A percentile compares a stretch with the other conserved stretches of the same genome.
These are phyloP conservation scores for Lateolabrax maculatus DNA, from an alignment of 2,797 vertebrate genomes.

Conservation along the genomic window DNA sequence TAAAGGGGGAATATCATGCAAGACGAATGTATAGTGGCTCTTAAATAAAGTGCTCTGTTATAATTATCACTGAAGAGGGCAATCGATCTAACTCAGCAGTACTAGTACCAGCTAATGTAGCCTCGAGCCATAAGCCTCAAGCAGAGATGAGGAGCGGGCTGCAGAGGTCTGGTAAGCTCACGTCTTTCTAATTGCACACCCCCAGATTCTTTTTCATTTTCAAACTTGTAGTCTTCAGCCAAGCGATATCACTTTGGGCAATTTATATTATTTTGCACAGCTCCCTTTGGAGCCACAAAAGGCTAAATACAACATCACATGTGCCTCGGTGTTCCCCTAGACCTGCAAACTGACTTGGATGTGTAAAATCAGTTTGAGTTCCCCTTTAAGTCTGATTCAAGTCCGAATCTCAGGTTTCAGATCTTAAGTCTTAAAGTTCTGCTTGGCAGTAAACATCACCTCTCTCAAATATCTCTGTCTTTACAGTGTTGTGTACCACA, in stretches of 20 bases:
- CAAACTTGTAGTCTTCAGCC: too few relatives aligned
- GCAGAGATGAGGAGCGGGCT: not conserved
- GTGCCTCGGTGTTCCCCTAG: not conserved
- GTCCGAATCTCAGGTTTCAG: not conserved
- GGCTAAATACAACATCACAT: not conserved
- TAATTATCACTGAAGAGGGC: not conserved
- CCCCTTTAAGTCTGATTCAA: not conserved
- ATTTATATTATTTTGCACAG: not conserved
- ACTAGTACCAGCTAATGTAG: not conserved
- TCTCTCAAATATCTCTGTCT: not conserved
- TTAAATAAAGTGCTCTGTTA: not conserved
- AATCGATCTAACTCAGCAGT: not conserved
- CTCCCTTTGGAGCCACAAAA: not conserved
- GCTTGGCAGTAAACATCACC: not conserved
- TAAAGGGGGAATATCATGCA: not conserved
- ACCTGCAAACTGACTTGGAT: not conserved
- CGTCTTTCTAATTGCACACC: too few relatives aligned
- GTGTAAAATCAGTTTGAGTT: not conserved
- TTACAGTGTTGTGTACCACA: not conserved
- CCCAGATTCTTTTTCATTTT: too few relatives aligned
- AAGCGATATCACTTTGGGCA: too few relatives aligned
- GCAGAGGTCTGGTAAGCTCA: not conserved
- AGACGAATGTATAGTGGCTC: not conserved
- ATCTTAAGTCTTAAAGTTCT: not conserved
- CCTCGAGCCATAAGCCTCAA: not conserved